Evolutionary conservation across 2,113 vertebrate genomes (phyloP).

Genomic region (Myotis davidii): DNA sequence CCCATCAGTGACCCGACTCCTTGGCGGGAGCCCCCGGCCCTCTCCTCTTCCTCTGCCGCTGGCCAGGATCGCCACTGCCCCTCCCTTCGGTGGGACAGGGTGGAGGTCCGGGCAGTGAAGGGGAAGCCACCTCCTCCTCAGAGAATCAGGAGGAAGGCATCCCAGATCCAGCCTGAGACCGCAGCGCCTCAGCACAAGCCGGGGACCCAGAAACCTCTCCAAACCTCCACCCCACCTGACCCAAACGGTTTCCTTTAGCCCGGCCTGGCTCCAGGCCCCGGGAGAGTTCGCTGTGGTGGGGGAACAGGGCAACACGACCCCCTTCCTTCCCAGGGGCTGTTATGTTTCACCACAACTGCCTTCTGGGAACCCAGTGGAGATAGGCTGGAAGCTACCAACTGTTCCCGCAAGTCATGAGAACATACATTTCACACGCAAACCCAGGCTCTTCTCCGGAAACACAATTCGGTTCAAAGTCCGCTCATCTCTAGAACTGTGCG

Average conservation of each 20-base stretch:
- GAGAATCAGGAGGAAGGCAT: neutral
- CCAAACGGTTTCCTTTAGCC: neutral
- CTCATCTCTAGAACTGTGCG: neutral
- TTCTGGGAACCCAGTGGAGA: slow-evolving; percentile 10
- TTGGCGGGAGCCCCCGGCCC: neutral
- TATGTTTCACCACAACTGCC: neutral
- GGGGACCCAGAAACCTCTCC: neutral
- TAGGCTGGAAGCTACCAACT: neutral
- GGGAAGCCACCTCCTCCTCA: neutral
- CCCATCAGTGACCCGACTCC: neutral
- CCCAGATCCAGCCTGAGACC: neutral
- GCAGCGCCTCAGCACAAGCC: neutral
- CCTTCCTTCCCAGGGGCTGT: neutral
- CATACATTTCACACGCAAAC: neutral
- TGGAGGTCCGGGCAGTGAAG: neutral
- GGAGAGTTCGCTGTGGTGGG: neutral
- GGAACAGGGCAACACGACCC: neutral
- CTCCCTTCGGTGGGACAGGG: neutral
- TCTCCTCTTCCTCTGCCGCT: neutral
- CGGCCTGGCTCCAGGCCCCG: neutral
- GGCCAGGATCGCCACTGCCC: neutral
- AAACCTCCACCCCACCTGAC: neutral
- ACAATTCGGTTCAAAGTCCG: slow-evolving; percentile 8
- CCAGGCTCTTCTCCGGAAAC: slow-evolving; percentile 27
- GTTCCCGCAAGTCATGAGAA: neutral